Evolutionary conservation across 2,888 invertebrate genomes (phyloP), one percentile per base, ranked within the genome.

Genomic region (Eumacrocentrus americanus): DNA sequence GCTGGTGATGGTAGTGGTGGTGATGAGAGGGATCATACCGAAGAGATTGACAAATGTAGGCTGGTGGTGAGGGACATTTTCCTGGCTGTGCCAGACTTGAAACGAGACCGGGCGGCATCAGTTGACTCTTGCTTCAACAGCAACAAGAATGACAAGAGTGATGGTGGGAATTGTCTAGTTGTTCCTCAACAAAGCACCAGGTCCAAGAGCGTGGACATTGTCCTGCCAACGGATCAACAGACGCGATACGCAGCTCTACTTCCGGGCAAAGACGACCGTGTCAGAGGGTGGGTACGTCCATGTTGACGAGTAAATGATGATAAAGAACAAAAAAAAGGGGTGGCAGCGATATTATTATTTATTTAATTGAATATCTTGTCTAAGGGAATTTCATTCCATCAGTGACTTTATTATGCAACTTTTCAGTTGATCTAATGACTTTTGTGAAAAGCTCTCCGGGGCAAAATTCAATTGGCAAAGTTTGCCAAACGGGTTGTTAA

Each of bases 81-180:
- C 76, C 82, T 92, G 44, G 87, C 91, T 60, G 94, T 94, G 62
- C 94, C 94, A 38, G 92, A 93, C 72, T 80, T 93, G 67, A 91
- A 89, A 77, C 86, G 93, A 22, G 93, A 93, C 76, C 87, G 94
- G 14, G 94, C 94, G 14, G 93, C 92, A 29, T 93, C 93, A 0
- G 92, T 94, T 1, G 94, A 94, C 78, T 92, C 93, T 14, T 91
- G 92, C 76, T 94, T 93, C 80, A 90, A 91, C 82, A 86, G 90
- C 53, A 86, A 88, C 20, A 89, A 91, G 48, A 78, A 74, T 52
- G 63, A 59, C 51, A 66, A 66, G 55, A 54, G 35, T 34, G 35
- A 58, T 38, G 86, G 87, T 65, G 83, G 85, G 68, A 87, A 89
- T 71, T 87, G 87, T 55, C 82, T 90, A 65, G 86, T 88, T 59